These are phyloP conservation scores for Therioaphis trifolii DNA, from an alignment of 2,888 invertebrate genomes.

Conservation along the genomic window DNA sequence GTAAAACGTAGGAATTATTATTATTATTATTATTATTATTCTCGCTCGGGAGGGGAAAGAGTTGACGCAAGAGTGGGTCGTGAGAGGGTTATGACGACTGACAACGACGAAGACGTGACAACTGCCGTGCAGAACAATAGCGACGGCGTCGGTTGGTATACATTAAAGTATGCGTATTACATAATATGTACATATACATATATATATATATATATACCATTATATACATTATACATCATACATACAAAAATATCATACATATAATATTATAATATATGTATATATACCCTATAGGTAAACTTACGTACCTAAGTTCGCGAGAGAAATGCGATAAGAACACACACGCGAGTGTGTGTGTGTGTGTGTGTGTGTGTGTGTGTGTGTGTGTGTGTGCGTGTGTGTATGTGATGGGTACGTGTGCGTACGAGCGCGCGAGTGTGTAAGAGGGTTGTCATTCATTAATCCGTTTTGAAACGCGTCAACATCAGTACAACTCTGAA, in stretches of 20 bases:
- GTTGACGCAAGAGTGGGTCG: background rate
- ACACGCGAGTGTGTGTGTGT: background rate
- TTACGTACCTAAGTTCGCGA: background rate
- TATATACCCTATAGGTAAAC: too few relatives aligned
- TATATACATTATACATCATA: too few relatives aligned
- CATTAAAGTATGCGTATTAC: background rate
- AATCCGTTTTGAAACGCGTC: conserved; percentile 49
- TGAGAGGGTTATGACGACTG: background rate
- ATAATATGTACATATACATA: background rate
- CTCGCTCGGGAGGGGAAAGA: background rate
- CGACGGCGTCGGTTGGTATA: background rate
- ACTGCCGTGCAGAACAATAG: background rate
- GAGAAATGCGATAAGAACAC: background rate
- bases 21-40: background rate
- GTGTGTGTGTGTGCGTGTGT: too few relatives aligned
- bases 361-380: too few relatives aligned
- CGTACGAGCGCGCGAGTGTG: background rate
- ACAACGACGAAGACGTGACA: background rate
- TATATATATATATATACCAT: too few relatives aligned
- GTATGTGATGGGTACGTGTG: too few relatives aligned
- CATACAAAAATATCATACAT: too few relatives aligned
- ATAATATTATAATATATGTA: too few relatives aligned
- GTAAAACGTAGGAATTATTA: background rate
- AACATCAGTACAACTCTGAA: conserved; percentile 24
- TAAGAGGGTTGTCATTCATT: conserved; percentile 46